These are phyloP conservation scores for Peromyscus aztecus DNA, from an alignment of 2,797 vertebrate genomes.

Conservation along the genomic window DNA sequence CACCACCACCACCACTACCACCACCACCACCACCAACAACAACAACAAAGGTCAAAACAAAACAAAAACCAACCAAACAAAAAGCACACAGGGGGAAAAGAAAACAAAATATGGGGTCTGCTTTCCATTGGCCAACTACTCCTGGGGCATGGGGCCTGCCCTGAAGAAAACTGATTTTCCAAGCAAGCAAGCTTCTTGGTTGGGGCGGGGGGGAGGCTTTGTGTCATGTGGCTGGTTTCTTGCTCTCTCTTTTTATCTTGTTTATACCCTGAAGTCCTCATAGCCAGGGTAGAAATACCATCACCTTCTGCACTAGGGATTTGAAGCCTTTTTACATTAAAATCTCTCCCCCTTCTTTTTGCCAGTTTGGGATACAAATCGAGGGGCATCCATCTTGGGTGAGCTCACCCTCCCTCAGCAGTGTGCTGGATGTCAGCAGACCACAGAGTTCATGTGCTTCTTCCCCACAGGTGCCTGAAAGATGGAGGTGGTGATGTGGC, in stretches of 20 bases:
- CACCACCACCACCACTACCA: too few relatives aligned
- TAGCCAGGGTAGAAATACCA: background rate
- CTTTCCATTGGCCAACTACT: background rate
- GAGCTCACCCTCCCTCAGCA: background rate
- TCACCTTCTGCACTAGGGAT: background rate
- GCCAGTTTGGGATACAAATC: background rate
- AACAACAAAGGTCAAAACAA: background rate
- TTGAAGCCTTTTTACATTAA: conserved; percentile 21
- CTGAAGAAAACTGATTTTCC: background rate
- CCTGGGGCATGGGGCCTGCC: too few relatives aligned
- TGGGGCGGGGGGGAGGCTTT: background rate
- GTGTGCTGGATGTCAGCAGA: background rate
- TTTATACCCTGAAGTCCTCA: conserved; percentile 1
- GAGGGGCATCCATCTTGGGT: background rate
- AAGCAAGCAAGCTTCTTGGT: background rate
- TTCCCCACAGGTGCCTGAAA: conserved; percentile 91
- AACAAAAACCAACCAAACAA: background rate
- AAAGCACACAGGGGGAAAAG: background rate
- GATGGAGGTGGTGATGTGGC: conserved; percentile 92
- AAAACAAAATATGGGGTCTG: background rate
- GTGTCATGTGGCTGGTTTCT: background rate
- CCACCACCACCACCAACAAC: background rate
- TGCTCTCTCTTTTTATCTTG: background rate
- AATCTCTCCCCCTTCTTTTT: background rate
- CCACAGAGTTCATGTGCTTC: conserved; percentile 33